phyloP scores from a whole-genome alignment of 2,113 vertebrate genomes.

The Sylvicapra grimmia region DNA sequence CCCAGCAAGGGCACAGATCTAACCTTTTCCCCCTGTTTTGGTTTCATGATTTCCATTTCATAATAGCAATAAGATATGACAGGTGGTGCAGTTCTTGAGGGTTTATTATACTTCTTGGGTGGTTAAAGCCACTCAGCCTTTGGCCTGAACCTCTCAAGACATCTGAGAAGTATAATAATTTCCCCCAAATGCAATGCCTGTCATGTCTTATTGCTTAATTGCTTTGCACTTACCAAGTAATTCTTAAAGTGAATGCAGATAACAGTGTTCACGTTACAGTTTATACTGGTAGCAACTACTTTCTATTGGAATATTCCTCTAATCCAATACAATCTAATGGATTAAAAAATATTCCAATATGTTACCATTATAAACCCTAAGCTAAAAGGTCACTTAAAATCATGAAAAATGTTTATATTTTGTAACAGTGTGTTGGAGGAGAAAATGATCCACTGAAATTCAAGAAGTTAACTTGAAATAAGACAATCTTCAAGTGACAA shows the following conservation, averaged over 20 bases:
- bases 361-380: not conserved
- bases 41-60: slow-evolving; percentile 80
- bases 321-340: not conserved
- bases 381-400: slow-evolving; percentile 3
- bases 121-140: slow-evolving; percentile 81
- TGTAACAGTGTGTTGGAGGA: not conserved
- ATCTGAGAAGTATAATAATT: slow-evolving; percentile 79
- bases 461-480: not conserved
- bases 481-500: not conserved
- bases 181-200: slow-evolving; percentile 76
- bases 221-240: slow-evolving; percentile 79
- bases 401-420: slow-evolving; percentile 28
- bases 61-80: slow-evolving; percentile 77
- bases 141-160: slow-evolving; percentile 80
- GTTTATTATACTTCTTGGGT: slow-evolving; percentile 78
- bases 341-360: not conserved
- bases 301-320: not conserved
- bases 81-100: slow-evolving; percentile 76
- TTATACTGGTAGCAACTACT: slow-evolving; percentile 58
- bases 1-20: slow-evolving; percentile 76
- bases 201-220: slow-evolving; percentile 83
- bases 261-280: slow-evolving; percentile 68
- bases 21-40: slow-evolving; percentile 80
- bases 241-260: slow-evolving; percentile 75
- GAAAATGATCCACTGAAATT: slow-evolving; percentile 1